phyloP scores from a whole-genome alignment of 2,797 vertebrate species.

The Cossypha polioptera region DNA sequence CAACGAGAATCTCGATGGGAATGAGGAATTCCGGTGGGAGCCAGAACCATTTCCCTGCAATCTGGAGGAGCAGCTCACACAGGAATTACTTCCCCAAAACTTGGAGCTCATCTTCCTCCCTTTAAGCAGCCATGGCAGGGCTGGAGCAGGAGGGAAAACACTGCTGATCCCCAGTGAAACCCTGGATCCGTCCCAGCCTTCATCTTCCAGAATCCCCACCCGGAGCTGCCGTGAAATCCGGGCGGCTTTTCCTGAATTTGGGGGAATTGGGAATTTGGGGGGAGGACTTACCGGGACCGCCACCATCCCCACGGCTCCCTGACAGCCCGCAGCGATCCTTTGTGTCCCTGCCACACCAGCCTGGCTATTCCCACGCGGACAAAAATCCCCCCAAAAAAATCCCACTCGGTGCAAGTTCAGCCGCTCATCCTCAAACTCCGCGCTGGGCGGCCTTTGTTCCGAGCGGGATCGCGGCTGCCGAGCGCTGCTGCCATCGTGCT shows the following conservation, averaged over 20 bases:
- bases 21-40: background rate
- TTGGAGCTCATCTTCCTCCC: background rate
- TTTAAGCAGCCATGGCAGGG: background rate
- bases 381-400: background rate
- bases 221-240: background rate
- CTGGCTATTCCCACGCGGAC: background rate
- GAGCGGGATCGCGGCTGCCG: conserved; percentile 21
- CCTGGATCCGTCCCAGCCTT: background rate
- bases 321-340: conserved; percentile 52
- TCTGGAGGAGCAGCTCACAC: background rate
- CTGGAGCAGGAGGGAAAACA: background rate
- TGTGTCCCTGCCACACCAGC: background rate
- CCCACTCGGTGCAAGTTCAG: background rate
- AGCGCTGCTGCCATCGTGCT: conserved; percentile 49
- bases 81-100: background rate
- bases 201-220: background rate
- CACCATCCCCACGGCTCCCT: conserved; percentile 33
- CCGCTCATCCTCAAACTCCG: conserved; percentile 47
- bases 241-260: background rate
- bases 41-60: background rate
- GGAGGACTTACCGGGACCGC: conserved; percentile 61
- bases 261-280: too few relatives aligned
- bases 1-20: background rate
- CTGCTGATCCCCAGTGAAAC: background rate
- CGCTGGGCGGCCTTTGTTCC: conserved; percentile 72